phyloP scores from a whole-genome alignment of 2,888 invertebrate species.

The Netelia fuscicornis region DNA sequence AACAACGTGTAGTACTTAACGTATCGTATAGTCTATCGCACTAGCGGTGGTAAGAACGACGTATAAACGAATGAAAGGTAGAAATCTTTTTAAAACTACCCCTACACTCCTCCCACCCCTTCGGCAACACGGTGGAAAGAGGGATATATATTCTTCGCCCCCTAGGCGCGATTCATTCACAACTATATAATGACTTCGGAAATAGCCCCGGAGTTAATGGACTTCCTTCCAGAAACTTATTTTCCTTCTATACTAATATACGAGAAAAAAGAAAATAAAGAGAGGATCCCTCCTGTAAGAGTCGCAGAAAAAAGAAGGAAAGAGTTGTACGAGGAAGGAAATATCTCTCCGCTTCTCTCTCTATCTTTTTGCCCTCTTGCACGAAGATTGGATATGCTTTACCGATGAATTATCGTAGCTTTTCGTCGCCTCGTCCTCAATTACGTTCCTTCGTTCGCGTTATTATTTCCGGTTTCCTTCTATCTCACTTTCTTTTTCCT shows the following conservation, averaged over 20 bases:
- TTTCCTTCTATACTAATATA: conserved; percentile 53
- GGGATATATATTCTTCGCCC: conserved; percentile 19
- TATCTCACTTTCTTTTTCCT: conserved; percentile 10
- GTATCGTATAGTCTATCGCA: conserved; percentile 6
- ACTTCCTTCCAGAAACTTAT: conserved; percentile 63
- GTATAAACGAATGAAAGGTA: conserved; percentile 48
- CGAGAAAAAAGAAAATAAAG: conserved; percentile 1
- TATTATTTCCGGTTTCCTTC: conserved; percentile 41
- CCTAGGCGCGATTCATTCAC: conserved; percentile 38
- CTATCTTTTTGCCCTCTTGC: not conserved
- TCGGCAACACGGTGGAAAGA: conserved; percentile 47
- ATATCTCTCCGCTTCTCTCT: conserved; percentile 22
- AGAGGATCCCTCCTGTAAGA: conserved; percentile 24
- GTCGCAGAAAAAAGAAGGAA: conserved; percentile 14
- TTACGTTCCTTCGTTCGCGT: conserved; percentile 45
- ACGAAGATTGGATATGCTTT: conserved; percentile 52
- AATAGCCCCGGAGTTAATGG: conserved; percentile 64
- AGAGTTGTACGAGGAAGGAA: conserved; percentile 3
- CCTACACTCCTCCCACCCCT: not conserved
- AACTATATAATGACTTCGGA: conserved; percentile 55
- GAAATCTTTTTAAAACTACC: conserved; percentile 34
- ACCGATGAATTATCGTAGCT: conserved; percentile 60
- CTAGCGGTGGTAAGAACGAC: not conserved
- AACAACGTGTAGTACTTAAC: not conserved
- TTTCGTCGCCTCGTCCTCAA: conserved; percentile 50